A percentile compares a stretch with the other conserved stretches of the same genome.
Conservation (phyloP, 2,888 invertebrate species). For the Sepioteuthis lessoniana region DNA sequence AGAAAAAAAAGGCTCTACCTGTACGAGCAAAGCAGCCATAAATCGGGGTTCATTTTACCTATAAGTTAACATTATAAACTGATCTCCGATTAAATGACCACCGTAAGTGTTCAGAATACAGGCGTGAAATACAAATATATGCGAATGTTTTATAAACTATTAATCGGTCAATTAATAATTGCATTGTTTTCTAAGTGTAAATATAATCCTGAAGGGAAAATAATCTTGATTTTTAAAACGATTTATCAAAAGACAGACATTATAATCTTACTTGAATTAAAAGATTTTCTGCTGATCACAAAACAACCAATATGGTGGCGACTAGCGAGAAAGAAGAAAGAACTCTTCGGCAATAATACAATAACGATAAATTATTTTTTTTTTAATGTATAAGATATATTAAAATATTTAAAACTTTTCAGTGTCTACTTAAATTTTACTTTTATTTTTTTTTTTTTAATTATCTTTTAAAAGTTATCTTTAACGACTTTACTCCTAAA, state of each 20-base stretch:
- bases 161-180: not conserved
- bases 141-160: not conserved
- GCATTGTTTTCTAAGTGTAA: not conserved
- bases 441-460: too few species aligned
- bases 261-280: too few species aligned
- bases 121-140: not conserved
- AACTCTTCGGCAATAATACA: not conserved
- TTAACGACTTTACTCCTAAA: too few species aligned
- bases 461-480: too few species aligned
- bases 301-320: constrained; percentile 33
- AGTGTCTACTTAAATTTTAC: too few species aligned
- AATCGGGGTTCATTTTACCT: not conserved
- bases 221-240: too few species aligned
- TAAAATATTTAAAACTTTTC: too few species aligned
- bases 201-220: not conserved
- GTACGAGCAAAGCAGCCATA: not conserved
- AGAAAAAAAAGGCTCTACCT: not conserved
- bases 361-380: too few species aligned
- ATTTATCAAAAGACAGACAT: too few species aligned
- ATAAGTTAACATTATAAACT: not conserved
- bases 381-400: too few species aligned
- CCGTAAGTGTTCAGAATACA: not conserved
- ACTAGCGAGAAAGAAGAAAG: not conserved
- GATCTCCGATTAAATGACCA: not conserved
- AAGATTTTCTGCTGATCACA: not conserved